phyloP scores from a whole-genome alignment of 2,888 invertebrate species.

The Agonopterix subpropinquella region DNA sequence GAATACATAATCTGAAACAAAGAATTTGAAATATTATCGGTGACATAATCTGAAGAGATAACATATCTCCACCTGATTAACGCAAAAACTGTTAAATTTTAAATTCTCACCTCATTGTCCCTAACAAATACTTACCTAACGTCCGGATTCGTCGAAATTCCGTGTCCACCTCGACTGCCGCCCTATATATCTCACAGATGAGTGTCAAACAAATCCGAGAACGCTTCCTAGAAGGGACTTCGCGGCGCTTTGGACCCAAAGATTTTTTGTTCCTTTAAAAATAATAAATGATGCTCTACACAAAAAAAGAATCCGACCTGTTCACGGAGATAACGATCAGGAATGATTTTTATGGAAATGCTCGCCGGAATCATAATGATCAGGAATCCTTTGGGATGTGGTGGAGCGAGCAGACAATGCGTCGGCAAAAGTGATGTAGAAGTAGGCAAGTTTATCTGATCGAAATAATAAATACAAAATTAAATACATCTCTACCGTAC shows the following conservation, averaged over 20 bases:
- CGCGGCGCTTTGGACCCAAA: constrained; percentile 68
- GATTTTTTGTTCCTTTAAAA: constrained; percentile 67
- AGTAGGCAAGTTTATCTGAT: constrained; percentile 7
- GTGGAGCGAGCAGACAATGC: constrained; percentile 68
- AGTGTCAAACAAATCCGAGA: constrained; percentile 69
- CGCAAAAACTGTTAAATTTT: constrained; percentile 26
- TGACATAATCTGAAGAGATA: constrained; percentile 25
- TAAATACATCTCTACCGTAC: neutral
- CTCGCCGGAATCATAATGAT: constrained; percentile 70
- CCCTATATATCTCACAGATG: constrained; percentile 62
- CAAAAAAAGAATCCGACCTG: constrained; percentile 72
- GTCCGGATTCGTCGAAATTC: constrained; percentile 13
- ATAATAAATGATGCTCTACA: constrained; percentile 72
- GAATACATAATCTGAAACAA: no score
- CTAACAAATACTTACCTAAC: constrained; percentile 17
- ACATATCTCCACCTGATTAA: constrained; percentile 22
- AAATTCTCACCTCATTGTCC: constrained; percentile 63
- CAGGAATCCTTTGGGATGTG: constrained; percentile 70
- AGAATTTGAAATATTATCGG: neutral
- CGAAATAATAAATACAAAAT: neutral
- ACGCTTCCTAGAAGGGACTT: constrained; percentile 68
- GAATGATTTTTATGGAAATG: constrained; percentile 73
- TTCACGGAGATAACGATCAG: constrained; percentile 68
- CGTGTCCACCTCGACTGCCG: constrained; percentile 37
- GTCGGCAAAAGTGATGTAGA: constrained; percentile 48